Evolutionary conservation across 1,140 invertebrate species (phyloP).

Genomic region (Caenorhabditis remanei): DNA sequence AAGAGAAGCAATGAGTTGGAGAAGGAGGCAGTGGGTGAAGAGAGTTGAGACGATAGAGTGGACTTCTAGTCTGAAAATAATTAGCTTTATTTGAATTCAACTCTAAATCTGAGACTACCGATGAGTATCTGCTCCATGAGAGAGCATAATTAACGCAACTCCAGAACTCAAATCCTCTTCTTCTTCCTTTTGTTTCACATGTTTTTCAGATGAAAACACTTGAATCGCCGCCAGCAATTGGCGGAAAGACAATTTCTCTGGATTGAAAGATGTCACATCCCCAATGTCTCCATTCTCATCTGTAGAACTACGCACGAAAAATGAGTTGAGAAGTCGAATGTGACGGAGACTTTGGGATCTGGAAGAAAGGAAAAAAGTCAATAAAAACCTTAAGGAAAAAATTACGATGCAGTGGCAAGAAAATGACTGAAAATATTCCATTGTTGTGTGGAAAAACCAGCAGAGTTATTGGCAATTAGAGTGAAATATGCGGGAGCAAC

Average conservation of each 20-base stretch:
- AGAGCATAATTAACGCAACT: constrained; percentile 21
- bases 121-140: constrained; percentile 34
- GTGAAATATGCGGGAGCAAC: constrained; percentile 48
- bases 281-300: constrained; percentile 51
- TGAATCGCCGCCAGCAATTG: constrained; percentile 17
- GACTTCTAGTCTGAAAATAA: constrained; percentile 41
- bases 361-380: background rate
- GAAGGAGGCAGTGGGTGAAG: constrained; percentile 58
- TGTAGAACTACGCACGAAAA: constrained; percentile 15
- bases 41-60: constrained; percentile 26
- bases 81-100: background rate
- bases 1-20: constrained; percentile 55
- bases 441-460: constrained; percentile 3
- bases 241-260: background rate
- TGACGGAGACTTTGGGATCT: constrained; percentile 9
- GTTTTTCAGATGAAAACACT: constrained; percentile 33
- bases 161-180: constrained; percentile 18
- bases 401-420: constrained; percentile 4
- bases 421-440: constrained; percentile 16
- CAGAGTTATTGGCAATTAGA: constrained; percentile 3
- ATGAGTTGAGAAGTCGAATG: constrained; percentile 18
- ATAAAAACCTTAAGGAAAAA: background rate
- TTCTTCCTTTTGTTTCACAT: constrained; percentile 22
- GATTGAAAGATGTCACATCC: constrained; percentile 17
- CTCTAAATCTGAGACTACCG: background rate